Percentiles rank a stretch among this genome's conserved stretches.
Evolutionary conservation across 2,888 invertebrate genomes (phyloP).

Genomic region (Taenaris catops): DNA sequence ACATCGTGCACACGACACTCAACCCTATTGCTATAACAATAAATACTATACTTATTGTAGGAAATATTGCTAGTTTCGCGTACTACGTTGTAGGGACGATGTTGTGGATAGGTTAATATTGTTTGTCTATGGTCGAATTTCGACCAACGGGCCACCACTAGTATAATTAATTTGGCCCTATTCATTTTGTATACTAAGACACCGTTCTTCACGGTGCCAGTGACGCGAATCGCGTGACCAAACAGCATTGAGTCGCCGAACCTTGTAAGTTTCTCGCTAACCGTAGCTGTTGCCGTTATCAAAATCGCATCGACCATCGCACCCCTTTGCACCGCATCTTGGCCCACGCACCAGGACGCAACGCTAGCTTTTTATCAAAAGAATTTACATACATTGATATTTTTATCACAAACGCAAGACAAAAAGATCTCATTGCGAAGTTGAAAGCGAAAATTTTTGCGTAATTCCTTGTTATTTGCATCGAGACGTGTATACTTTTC

Average conservation of each 20-base stretch:
- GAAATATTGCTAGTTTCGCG: not conserved
- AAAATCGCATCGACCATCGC: slow-evolving; percentile 38
- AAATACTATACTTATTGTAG: not conserved
- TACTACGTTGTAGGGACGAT: no score
- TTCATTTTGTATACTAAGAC: slow-evolving; percentile 10
- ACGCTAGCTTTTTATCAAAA: slow-evolving; percentile 54
- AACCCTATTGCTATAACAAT: slow-evolving; percentile 34
- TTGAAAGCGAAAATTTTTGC: slow-evolving; percentile 52
- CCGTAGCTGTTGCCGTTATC: slow-evolving; percentile 43
- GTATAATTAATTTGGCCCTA: slow-evolving; percentile 18
- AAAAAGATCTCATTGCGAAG: slow-evolving; percentile 45
- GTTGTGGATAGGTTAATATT: no score
- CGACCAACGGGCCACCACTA: no score
- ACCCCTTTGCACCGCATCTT: slow-evolving; percentile 28
- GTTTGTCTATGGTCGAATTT: no score
- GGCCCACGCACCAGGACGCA: slow-evolving; percentile 44
- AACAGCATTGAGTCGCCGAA: slow-evolving; percentile 28
- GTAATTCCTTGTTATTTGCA: slow-evolving; percentile 68
- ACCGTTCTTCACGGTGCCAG: slow-evolving; percentile 21
- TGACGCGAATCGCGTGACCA: slow-evolving; percentile 38
- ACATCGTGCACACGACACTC: slow-evolving; percentile 30
- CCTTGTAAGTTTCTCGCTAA: slow-evolving; percentile 40
- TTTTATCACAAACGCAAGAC: slow-evolving; percentile 28
- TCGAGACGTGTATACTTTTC: slow-evolving; percentile 60
- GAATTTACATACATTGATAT: slow-evolving; percentile 22